Evolutionary conservation across 2,797 vertebrate species (phyloP).

Genomic region (Peromyscus nudipes): DNA sequence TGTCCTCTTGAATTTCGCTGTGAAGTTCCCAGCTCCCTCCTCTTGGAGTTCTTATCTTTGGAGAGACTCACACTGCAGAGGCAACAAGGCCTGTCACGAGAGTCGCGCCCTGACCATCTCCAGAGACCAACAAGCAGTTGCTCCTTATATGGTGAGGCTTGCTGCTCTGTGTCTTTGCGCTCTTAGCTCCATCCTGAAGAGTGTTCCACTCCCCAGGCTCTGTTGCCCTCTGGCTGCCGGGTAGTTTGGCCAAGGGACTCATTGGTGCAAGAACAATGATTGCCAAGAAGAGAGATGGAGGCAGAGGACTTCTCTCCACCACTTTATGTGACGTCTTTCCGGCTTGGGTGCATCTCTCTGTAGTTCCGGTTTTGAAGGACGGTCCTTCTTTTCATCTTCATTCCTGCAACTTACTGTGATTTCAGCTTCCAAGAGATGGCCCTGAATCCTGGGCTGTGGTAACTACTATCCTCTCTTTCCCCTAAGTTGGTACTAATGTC

Average conservation of each 20-base stretch:
- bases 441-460: not conserved
- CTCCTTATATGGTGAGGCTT: not conserved
- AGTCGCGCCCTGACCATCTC: not conserved
- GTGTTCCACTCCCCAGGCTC: not conserved
- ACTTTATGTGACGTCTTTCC: not conserved
- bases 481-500: not conserved
- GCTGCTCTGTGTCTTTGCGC: not conserved
- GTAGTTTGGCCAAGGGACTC: not conserved
- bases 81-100: not conserved
- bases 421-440: not conserved
- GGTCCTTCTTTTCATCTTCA: not conserved
- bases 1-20: conserved; percentile 6
- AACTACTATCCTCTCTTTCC: not conserved
- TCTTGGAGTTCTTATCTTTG: not conserved
- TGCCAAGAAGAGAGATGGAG: not conserved
- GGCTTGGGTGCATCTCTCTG: not conserved
- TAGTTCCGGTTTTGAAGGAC: not conserved
- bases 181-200: not conserved
- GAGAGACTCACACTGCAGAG: not conserved
- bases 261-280: not conserved
- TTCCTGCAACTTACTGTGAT: not conserved
- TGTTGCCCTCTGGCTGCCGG: not conserved
- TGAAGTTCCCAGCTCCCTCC: not conserved
- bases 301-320: not conserved
- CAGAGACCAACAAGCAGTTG: not conserved